Percentiles rank a stretch among this genome's conserved stretches.
Evolutionary conservation across 2,113 vertebrate species (phyloP).

Genomic region (Lepus americanus): DNA sequence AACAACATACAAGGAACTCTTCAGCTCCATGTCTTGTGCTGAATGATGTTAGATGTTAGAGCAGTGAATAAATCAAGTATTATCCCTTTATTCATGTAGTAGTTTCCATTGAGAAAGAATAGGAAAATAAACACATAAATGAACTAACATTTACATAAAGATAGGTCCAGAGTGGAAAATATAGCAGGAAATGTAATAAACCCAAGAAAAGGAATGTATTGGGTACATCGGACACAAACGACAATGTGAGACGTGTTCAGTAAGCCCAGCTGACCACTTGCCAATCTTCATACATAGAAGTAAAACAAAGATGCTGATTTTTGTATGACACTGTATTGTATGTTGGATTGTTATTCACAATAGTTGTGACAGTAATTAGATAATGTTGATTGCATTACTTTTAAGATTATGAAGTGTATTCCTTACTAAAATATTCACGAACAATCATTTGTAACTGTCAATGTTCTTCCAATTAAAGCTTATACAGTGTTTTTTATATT

Average conservation of each 20-base stretch:
- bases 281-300: not conserved
- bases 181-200: not conserved
- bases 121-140: not conserved
- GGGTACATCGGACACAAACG: not conserved
- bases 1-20: accelerated
- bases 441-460: too few species aligned
- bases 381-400: too few species aligned
- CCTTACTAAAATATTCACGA: too few species aligned
- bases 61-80: not conserved
- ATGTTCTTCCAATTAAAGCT: too few species aligned
- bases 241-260: not conserved
- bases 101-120: not conserved
- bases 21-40: not conserved
- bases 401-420: too few species aligned
- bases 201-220: not conserved
- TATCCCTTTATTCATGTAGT: not conserved
- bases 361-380: not conserved
- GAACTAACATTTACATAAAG: not conserved
- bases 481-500: too few species aligned
- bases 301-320: not conserved
- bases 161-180: not conserved
- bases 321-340: not conserved
- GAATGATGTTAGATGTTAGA: not conserved
- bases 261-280: not conserved
- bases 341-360: not conserved